Conservation (phyloP, 35 echinoderm and acorn worm species). For the Antedon bifida region DNA sequence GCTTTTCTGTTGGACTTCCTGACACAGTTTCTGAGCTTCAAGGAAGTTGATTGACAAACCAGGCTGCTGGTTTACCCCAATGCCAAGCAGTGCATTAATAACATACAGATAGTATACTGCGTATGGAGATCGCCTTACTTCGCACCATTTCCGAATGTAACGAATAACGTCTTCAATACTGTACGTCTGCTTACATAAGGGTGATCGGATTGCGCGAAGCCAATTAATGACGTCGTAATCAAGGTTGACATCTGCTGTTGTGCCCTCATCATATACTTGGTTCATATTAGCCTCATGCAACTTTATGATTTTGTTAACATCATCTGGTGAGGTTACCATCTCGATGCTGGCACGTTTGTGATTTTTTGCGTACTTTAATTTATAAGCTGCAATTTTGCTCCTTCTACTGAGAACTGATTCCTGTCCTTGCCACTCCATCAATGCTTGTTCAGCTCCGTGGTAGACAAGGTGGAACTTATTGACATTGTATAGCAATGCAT, state of each 20-base stretch:
- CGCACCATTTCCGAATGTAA: slow-evolving; percentile 6
- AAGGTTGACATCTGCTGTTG: not conserved
- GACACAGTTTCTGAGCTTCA: not conserved
- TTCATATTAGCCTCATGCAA: slow-evolving; percentile 13
- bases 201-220: slow-evolving; percentile 5
- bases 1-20: not conserved
- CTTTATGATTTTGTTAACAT: not conserved
- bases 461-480: slow-evolving; percentile 10
- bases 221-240: slow-evolving; percentile 14
- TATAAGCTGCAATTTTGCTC: slow-evolving; percentile 16
- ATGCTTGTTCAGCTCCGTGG: not conserved
- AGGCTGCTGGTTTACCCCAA: not conserved
- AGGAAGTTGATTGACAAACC: not conserved
- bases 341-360: not conserved
- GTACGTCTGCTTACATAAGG: not conserved
- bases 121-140: not conserved
- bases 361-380: not conserved
- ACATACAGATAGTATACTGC: slow-evolving; percentile 18
- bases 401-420: slow-evolving; percentile 3
- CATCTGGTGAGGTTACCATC: not conserved
- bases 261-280: not conserved
- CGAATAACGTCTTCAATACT: slow-evolving; percentile 3
- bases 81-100: not conserved
- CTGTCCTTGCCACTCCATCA: slow-evolving; percentile 4
- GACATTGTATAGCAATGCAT: not conserved